phyloP scores from a whole-genome alignment of 2,797 vertebrate species.

The Lepilemur septentrionalis region DNA sequence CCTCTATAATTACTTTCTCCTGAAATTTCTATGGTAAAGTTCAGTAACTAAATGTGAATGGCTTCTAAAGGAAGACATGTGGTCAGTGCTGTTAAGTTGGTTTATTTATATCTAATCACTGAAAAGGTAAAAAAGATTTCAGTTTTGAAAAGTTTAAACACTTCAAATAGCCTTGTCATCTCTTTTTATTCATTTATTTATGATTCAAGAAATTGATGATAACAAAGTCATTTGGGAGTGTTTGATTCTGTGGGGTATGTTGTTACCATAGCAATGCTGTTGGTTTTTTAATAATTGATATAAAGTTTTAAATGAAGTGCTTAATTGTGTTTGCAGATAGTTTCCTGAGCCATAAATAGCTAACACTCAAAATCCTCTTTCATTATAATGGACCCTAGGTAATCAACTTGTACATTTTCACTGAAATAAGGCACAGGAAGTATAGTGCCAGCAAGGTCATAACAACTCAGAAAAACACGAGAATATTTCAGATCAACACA shows the following conservation, averaged over 20 bases:
- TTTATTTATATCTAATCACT: constrained; percentile 49
- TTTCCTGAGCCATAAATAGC: constrained; percentile 45
- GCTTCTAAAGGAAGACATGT: constrained; percentile 61
- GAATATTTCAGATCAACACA: neutral
- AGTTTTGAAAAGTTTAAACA: constrained; percentile 32
- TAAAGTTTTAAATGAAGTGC: constrained; percentile 72
- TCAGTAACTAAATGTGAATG: constrained; percentile 65
- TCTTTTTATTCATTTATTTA: constrained; percentile 47
- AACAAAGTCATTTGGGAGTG: constrained; percentile 47
- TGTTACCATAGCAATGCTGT: constrained; percentile 76
- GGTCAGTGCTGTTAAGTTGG: constrained; percentile 10
- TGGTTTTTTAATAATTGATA: constrained; percentile 79
- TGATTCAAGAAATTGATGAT: constrained; percentile 58
- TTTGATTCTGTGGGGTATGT: constrained; percentile 40
- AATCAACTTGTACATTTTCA: constrained; percentile 12
- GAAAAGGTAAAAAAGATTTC: constrained; percentile 32
- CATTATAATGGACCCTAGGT: neutral
- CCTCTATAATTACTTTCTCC: constrained; percentile 77
- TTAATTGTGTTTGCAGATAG: constrained; percentile 62
- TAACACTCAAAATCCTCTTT: constrained; percentile 5
- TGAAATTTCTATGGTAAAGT: constrained; percentile 77
- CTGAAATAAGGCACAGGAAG: neutral
- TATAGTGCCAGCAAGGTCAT: neutral
- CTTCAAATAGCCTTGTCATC: constrained; percentile 22
- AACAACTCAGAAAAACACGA: neutral